Evolutionary conservation across 2,888 invertebrate genomes (phyloP).

Genomic region (Ichneumon xanthorius): DNA sequence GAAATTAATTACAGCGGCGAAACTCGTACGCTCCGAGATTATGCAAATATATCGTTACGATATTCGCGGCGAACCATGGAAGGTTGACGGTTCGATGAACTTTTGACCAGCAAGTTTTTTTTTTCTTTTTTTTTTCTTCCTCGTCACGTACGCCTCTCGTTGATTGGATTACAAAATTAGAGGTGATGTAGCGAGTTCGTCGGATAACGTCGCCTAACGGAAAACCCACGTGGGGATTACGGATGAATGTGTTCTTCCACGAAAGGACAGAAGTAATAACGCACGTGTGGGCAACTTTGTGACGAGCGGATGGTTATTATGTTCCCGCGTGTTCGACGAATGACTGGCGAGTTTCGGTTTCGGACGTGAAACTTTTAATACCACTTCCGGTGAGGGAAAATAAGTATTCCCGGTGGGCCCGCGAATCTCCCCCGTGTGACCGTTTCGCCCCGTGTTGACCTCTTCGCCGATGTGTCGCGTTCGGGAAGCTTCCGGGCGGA

Average conservation of each 20-base stretch:
- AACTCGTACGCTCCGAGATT: slow-evolving; percentile 4
- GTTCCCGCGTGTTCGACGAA: not conserved
- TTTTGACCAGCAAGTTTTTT: not conserved
- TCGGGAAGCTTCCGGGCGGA: too few relatives aligned
- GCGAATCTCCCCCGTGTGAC: not conserved
- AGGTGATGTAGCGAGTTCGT: not conserved
- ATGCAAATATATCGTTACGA: slow-evolving; percentile 32
- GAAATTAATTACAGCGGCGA: slow-evolving; percentile 12
- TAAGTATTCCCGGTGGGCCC: not conserved
- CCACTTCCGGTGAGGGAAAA: not conserved
- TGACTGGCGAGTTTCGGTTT: not conserved
- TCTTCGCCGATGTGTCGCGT: not conserved
- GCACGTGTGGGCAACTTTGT: not conserved
- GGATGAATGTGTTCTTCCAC: not conserved
- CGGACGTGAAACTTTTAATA: slow-evolving; percentile 4
- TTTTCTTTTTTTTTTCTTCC: too few relatives aligned
- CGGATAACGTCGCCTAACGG: not conserved
- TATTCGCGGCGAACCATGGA: slow-evolving; percentile 22
- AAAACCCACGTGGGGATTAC: slow-evolving; percentile 1
- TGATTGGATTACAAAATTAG: slow-evolving; percentile 9
- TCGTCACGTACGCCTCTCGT: not conserved
- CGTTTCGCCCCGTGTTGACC: not conserved
- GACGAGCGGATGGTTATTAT: not conserved
- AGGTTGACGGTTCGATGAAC: not conserved
- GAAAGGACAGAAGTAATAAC: not conserved